phyloP scores from a whole-genome alignment of 2,888 invertebrate genomes.

The Cremastobaeus sp. region DNA sequence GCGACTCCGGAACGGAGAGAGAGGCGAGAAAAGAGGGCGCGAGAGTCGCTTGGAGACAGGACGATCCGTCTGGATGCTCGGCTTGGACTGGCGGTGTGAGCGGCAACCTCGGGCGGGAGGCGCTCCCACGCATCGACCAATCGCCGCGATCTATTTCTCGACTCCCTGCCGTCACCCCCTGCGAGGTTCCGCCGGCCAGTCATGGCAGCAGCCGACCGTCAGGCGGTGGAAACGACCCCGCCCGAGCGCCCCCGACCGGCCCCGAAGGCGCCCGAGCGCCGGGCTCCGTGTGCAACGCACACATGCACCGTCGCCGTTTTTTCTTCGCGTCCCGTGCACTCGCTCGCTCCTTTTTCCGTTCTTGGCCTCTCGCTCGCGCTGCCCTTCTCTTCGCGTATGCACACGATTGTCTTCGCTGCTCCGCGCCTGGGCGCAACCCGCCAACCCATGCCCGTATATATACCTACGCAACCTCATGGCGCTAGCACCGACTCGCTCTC shows the following conservation, averaged over 20 bases:
- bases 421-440: conserved; percentile 6
- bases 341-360: too few relatives aligned
- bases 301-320: background rate
- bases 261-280: conserved; percentile 14
- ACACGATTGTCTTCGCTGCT: background rate
- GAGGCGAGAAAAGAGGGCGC: too few relatives aligned
- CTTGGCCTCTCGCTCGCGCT: background rate
- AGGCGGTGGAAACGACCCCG: conserved; percentile 57
- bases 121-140: conserved; percentile 77
- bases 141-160: conserved; percentile 69
- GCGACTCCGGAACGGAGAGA: conserved; percentile 6
- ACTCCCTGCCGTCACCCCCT: conserved; percentile 51
- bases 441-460: background rate
- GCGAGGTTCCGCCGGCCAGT: conserved; percentile 68
- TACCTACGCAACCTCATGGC: conserved; percentile 2
- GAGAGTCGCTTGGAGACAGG: conserved; percentile 25
- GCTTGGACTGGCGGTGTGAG: conserved; percentile 73
- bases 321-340: conserved; percentile 17
- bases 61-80: conserved; percentile 73
- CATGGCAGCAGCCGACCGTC: conserved; percentile 71
- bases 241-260: conserved; percentile 41
- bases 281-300: conserved; percentile 5
- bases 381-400: conserved; percentile 7
- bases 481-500: conserved; percentile 24
- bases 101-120: conserved; percentile 71